Evolutionary conservation across 1,140 invertebrate species (phyloP).

Genomic region (Zelostemma sp.): DNA sequence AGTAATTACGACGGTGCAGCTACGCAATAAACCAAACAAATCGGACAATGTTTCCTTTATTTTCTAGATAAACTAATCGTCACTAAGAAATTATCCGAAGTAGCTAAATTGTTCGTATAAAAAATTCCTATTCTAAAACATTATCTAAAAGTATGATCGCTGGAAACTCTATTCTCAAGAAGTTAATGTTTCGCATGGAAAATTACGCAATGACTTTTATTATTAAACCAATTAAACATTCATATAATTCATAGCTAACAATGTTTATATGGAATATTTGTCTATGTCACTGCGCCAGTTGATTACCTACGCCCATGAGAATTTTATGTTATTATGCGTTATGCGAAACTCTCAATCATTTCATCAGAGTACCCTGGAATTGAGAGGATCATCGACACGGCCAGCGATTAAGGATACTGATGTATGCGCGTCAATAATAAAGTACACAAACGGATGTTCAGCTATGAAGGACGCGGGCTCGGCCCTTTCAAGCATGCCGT

Average conservation of each 20-base stretch:
- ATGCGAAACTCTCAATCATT: slow-evolving; percentile 1
- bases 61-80: too few relatives aligned
- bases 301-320: slow-evolving; percentile 21
- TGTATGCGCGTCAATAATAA: slow-evolving; percentile 83
- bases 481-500: slow-evolving; percentile 52
- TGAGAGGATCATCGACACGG: slow-evolving; percentile 84
- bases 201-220: slow-evolving; percentile 5
- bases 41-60: too few relatives aligned
- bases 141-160: too few relatives aligned
- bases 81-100: too few relatives aligned
- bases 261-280: slow-evolving; percentile 7
- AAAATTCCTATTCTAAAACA: too few relatives aligned
- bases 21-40: too few relatives aligned
- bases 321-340: background rate
- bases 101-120: too few relatives aligned
- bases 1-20: too few relatives aligned
- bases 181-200: background rate
- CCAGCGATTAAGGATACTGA: slow-evolving; percentile 83
- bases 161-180: too few relatives aligned
- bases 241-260: slow-evolving; percentile 15
- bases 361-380: slow-evolving; percentile 77
- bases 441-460: slow-evolving; percentile 84
- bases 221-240: slow-evolving; percentile 14
- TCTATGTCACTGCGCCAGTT: slow-evolving; percentile 23
- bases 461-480: slow-evolving; percentile 79